Conservation (phyloP, 2,113 vertebrate species). For the Apistogramma diplotaenia region DNA sequence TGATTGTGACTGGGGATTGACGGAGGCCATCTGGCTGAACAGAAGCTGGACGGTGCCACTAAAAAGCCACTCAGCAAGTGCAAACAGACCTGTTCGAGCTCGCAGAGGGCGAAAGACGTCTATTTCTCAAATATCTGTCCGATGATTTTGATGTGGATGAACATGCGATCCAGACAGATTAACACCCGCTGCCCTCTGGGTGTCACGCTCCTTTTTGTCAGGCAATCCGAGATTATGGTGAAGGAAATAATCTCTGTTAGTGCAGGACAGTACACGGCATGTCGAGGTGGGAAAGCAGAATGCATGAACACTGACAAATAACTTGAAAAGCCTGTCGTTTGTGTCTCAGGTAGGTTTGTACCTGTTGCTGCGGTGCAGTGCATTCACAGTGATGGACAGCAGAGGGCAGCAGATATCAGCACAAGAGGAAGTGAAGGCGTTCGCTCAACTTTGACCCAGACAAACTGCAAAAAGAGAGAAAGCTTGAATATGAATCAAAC, state of each 20-base stretch:
- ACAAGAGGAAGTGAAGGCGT: not conserved
- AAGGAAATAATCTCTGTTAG: not conserved
- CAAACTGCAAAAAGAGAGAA: not conserved
- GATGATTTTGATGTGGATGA: not conserved
- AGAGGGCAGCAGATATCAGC: conserved; percentile 59
- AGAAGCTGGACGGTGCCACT: not conserved
- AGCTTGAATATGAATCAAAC: not conserved
- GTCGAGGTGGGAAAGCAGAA: accelerated
- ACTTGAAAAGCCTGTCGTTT: accelerated
- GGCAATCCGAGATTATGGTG: conserved; percentile 27
- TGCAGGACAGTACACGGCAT: not conserved
- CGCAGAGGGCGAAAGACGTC: not conserved
- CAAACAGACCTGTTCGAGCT: not conserved
- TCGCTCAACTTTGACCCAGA: not conserved
- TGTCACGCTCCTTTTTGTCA: not conserved
- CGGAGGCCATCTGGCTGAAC: conserved; percentile 72
- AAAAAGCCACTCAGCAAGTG: conserved; percentile 32
- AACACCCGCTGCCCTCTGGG: not conserved
- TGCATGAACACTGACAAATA: not conserved
- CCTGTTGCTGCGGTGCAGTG: not conserved
- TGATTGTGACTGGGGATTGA: conserved; percentile 74
- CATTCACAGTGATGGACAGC: not conserved
- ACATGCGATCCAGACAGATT: not conserved
- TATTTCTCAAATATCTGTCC: not conserved
- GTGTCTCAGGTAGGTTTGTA: not conserved